A percentile compares a stretch with the other conserved stretches of the same genome.
Evolutionary conservation across 2,888 invertebrate species (phyloP).

Genomic region (Drosophila sordidapex): DNA sequence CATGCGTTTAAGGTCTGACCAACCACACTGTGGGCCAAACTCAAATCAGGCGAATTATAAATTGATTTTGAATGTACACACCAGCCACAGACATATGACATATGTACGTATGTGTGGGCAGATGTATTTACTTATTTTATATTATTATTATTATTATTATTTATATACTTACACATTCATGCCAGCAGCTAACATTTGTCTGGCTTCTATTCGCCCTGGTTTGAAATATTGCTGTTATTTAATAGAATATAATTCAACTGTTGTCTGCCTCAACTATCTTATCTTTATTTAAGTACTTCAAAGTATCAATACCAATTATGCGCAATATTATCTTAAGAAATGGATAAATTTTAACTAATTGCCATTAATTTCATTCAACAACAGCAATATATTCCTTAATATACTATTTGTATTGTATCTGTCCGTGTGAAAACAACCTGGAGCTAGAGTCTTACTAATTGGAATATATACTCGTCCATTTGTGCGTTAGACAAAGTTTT

Average conservation of each 20-base stretch:
- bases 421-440: not conserved
- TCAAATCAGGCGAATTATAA: constrained; percentile 70
- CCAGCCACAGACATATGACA: not conserved
- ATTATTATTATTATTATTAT: not conserved
- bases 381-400: not conserved
- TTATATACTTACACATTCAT: not conserved
- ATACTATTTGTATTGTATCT: not conserved
- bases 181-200: not conserved
- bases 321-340: not conserved
- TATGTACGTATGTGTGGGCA: not conserved
- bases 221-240: constrained; percentile 47
- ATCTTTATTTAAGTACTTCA: constrained; percentile 24
- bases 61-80: constrained; percentile 67
- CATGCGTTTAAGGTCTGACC: constrained; percentile 46
- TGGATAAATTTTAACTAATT: not conserved
- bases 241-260: constrained; percentile 55
- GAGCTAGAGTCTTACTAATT: not conserved
- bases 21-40: constrained; percentile 24
- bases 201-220: constrained; percentile 18
- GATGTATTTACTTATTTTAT: not conserved
- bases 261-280: constrained; percentile 26
- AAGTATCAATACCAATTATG: constrained; percentile 17
- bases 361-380: not conserved
- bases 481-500: not conserved
- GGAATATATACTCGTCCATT: not conserved